Percentiles rank a stretch among this genome's conserved stretches.
Conservation (phyloP, 37 sponge, comb jelly and placozoan genomes). For the Mnemiopsis leidyi region DNA sequence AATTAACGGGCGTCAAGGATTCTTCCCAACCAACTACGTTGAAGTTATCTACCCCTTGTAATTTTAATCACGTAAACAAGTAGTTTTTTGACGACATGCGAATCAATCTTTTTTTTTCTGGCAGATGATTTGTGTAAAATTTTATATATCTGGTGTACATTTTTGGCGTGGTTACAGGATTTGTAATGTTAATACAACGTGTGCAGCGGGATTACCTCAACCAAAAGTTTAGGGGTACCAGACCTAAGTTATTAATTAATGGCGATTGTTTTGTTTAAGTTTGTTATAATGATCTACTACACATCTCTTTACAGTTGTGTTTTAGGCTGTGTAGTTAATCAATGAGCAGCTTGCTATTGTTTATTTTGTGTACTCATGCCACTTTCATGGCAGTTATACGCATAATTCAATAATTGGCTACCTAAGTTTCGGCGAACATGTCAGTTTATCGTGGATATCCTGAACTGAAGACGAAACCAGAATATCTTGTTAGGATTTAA, state of each 20-base stretch:
- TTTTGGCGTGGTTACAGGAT: neutral
- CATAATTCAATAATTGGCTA: too few species aligned
- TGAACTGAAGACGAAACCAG: too few species aligned
- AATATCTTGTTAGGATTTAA: too few species aligned
- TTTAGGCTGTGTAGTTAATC: neutral
- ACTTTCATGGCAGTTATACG: too few species aligned
- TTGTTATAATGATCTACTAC: neutral
- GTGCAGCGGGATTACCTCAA: neutral
- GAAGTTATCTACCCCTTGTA: slow-evolving; percentile 76
- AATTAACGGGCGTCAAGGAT: slow-evolving; percentile 76
- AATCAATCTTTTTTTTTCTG: neutral
- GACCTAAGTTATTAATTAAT: neutral
- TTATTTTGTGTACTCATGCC: too few species aligned
- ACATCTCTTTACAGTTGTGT: neutral
- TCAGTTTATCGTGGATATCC: too few species aligned
- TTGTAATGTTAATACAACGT: neutral
- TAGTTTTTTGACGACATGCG: neutral
- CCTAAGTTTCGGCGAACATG: too few species aligned
- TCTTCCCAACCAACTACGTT: slow-evolving; percentile 89
- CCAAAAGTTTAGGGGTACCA: too few species aligned
- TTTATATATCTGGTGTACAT: neutral
- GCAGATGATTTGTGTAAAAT: neutral
- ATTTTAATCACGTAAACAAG: neutral
- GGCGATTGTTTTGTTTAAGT: neutral
- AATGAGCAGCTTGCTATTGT: too few species aligned